phyloP scores from a whole-genome alignment of 2,113 vertebrate species.

The Gorilla gorilla region DNA sequence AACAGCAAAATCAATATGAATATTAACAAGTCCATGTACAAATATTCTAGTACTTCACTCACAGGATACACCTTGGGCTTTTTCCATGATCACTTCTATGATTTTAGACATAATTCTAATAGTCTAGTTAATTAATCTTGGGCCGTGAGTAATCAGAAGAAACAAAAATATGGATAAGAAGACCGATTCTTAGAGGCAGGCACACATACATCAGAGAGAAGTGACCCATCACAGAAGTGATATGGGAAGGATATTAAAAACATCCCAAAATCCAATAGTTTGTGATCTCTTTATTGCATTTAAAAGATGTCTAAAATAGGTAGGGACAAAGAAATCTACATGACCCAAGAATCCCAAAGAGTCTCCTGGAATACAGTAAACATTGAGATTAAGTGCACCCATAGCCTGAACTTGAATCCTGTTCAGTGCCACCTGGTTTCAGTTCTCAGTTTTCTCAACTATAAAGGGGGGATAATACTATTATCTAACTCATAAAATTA shows the following conservation, averaged over 20 bases:
- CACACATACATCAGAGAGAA: neutral
- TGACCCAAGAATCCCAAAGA: neutral
- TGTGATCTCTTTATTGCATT: neutral
- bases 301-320: neutral
- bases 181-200: neutral
- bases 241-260: neutral
- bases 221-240: neutral
- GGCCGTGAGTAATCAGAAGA: neutral
- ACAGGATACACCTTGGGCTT: neutral
- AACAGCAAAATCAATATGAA: neutral
- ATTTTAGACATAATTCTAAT: neutral
- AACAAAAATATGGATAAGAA: neutral
- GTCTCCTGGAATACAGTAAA: neutral
- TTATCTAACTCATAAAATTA: neutral
- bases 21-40: neutral
- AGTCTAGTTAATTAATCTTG: neutral
- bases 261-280: neutral
- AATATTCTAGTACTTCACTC: neutral
- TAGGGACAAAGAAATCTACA: neutral
- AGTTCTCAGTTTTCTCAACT: neutral
- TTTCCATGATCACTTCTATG: neutral
- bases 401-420: neutral
- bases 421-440: neutral
- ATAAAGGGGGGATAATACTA: neutral
- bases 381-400: neutral